A percentile compares a stretch with the other conserved stretches of the same genome.
Evolutionary conservation across 1,140 invertebrate species (phyloP).

Genomic region (Drosophila rhopaloa): DNA sequence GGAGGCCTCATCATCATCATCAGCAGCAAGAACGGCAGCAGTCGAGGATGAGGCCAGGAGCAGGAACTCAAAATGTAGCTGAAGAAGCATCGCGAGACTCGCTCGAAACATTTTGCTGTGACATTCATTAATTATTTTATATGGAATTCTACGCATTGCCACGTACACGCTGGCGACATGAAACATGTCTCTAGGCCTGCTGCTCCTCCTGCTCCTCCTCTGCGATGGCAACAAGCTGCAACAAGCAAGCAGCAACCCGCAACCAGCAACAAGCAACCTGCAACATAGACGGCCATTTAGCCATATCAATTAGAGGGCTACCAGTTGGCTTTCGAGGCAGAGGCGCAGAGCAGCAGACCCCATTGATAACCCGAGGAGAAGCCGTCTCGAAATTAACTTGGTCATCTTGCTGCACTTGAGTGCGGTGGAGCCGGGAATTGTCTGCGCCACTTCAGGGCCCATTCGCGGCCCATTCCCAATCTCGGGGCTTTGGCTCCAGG

Average conservation of each 20-base stretch:
- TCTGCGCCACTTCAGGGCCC: constrained; percentile 62
- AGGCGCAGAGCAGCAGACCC: constrained; percentile 17
- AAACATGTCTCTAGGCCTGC: constrained; percentile 71
- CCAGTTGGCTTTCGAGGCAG: constrained; percentile 9
- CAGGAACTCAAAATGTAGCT: constrained; percentile 16
- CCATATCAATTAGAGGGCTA: constrained; percentile 77
- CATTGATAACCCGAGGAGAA: constrained; percentile 64
- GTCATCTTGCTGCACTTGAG: constrained; percentile 80
- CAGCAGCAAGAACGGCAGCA: constrained; percentile 25
- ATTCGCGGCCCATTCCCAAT: constrained; percentile 15
- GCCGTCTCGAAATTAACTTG: constrained; percentile 73
- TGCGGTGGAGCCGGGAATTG: constrained; percentile 45
- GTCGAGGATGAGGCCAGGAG: constrained; percentile 18
- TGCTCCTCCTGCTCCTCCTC: constrained; percentile 2
- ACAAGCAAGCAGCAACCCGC: neutral
- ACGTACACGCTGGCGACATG: constrained; percentile 83
- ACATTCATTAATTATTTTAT: constrained; percentile 85
- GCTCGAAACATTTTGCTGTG: constrained; percentile 78
- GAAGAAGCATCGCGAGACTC: constrained; percentile 32
- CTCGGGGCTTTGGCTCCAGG: constrained; percentile 44
- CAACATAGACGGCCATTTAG: constrained; percentile 77
- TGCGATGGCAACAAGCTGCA: neutral
- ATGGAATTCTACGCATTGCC: constrained; percentile 84
- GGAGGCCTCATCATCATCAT: neutral
- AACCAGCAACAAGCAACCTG: constrained; percentile 31